Evolutionary conservation across 2,888 invertebrate genomes (phyloP), one percentile per base, ranked within the genome.

Genomic region (Epinotia bilunana): DNA sequence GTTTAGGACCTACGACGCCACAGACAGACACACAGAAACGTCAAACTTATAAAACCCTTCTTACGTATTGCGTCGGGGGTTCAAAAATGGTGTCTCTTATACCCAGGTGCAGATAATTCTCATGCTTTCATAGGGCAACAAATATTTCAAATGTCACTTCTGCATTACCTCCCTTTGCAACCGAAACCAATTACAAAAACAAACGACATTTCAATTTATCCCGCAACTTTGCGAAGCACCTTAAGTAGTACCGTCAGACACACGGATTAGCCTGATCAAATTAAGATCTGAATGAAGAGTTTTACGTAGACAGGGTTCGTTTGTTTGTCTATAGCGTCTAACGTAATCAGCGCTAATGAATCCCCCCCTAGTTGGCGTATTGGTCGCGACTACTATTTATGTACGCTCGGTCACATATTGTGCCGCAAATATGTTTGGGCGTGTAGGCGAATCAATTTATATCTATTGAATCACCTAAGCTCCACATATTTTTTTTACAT

Each of bases 321-420:
- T 77, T 89, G 86, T 90, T 89, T 90, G 85, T 82, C 85, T 85
- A 86, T 87, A 87, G 88, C 86, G 88, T 90, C 88, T 89, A 87
- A 90, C 87, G 88, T 89, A 91, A 91, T 90, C 90, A 91, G 81
- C 81, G 87, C 88, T 92, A 92, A 92, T 91, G 91, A 92, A 91
- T 90, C 84, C 88, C 83, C 86, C 90, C 89, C 88, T 87, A 87
- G 90, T 88, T 88, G 88, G 86, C 82, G 86, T 83, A 88, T 87
- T 81, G 84, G 84, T 83, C 83, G 82, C 78, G 78, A 43, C 69
- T 67, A 74, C 76, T 73, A 63, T 49, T 67, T 55, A 28, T 61
- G 57, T 75, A 74, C 70, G 60, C 70, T 65, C n/a, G 70, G 60
- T 39, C 63, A 53, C 70, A 58, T 69, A 74, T 73, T 61, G 53